Percentiles rank a stretch among this genome's conserved stretches.
These are phyloP conservation scores for Drosophila ercepeae DNA, from an alignment of 1,140 invertebrate species.

Conservation along the genomic window DNA sequence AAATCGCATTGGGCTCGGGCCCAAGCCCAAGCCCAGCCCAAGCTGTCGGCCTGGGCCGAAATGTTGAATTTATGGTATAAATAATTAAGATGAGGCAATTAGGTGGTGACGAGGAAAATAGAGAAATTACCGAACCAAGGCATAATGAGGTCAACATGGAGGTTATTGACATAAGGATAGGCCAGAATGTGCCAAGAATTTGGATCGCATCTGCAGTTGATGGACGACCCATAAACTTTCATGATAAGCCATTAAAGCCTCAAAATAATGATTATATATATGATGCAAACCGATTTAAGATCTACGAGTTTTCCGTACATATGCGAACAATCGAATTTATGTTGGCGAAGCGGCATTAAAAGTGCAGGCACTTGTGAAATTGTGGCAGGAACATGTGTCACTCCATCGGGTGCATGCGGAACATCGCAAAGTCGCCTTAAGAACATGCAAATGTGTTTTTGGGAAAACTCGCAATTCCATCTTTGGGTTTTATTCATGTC, in stretches of 20 bases:
- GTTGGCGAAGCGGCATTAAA: conserved; percentile 8
- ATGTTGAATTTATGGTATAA: conserved; percentile 44
- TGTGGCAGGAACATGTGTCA: conserved; percentile 51
- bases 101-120: conserved; percentile 40
- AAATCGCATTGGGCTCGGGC: conserved; percentile 60
- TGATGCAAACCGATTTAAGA: conserved; percentile 1
- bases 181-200: not conserved
- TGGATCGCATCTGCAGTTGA: conserved; percentile 50
- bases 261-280: conserved; percentile 42
- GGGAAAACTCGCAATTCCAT: not conserved
- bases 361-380: not conserved
- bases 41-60: conserved; percentile 21
- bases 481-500: conserved; percentile 1
- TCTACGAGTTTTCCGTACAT: not conserved
- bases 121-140: conserved; percentile 34
- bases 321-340: conserved; percentile 5
- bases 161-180: conserved; percentile 63
- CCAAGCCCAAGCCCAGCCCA: conserved; percentile 1
- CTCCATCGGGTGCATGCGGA: conserved; percentile 45
- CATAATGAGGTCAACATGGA: conserved; percentile 42
- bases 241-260: conserved; percentile 49
- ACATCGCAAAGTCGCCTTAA: conserved; percentile 53
- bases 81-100: conserved; percentile 63
- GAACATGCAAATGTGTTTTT: conserved; percentile 66
- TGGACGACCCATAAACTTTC: conserved; percentile 59